These are phyloP conservation scores for Venustoraphidia nigricollis DNA, from an alignment of 2,888 invertebrate species.

Conservation along the genomic window DNA sequence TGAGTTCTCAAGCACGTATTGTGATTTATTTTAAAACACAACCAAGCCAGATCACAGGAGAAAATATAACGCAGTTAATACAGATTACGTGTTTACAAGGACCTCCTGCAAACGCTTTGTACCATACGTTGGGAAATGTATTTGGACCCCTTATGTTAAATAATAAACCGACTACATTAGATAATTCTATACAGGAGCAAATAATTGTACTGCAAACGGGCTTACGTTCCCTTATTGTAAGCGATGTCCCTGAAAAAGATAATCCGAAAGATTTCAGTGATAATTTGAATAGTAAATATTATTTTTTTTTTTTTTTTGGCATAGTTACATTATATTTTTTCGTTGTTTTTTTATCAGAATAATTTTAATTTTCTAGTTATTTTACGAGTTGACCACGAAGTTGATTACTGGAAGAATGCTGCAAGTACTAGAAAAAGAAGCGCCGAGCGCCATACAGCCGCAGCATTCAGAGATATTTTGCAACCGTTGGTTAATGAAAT, in stretches of 20 bases:
- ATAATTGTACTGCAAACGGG: conserved; percentile 24
- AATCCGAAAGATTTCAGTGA: conserved; percentile 24
- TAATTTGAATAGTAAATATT: conserved; percentile 17
- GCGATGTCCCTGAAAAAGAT: conserved; percentile 13
- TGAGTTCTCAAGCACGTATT: conserved; percentile 8
- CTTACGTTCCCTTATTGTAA: conserved; percentile 20
- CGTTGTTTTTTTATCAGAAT: conserved; percentile 1
- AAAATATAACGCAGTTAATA: conserved; percentile 38
- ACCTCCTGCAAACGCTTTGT: conserved; percentile 40
- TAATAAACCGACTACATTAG: conserved; percentile 11
- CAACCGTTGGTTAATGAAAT: conserved; percentile 46
- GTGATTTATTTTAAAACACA: conserved; percentile 45
- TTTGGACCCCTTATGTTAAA: conserved; percentile 29
- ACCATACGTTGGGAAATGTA: conserved; percentile 42
- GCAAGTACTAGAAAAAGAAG: conserved; percentile 34
- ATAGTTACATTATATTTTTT: background rate
- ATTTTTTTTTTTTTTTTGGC: background rate
- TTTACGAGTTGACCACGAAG: conserved; percentile 50
- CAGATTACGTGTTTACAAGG: conserved; percentile 42
- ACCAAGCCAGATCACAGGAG: conserved; percentile 38
- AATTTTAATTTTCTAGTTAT: conserved; percentile 36
- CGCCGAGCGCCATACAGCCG: conserved; percentile 39
- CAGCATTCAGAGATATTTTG: conserved; percentile 40
- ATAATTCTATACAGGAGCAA: conserved; percentile 20
- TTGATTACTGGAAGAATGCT: conserved; percentile 50